Conservation (phyloP, 2,888 invertebrate species). For the Ormia ochracea region DNA sequence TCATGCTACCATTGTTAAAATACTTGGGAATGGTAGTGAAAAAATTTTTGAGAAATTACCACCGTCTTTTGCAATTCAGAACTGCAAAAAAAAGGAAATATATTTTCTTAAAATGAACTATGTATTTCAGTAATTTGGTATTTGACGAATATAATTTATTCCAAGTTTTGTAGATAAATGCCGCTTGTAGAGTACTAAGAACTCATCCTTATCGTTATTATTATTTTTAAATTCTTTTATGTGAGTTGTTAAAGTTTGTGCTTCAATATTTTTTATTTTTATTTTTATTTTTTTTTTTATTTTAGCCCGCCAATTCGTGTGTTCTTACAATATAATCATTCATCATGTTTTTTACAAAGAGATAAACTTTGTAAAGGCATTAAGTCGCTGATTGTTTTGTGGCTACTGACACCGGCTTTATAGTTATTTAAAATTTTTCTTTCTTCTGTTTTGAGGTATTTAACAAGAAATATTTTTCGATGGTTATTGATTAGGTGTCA, state of each 20-base stretch:
- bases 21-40: too few relatives aligned
- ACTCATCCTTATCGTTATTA: background rate
- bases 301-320: background rate
- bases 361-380: slow-evolving; percentile 63
- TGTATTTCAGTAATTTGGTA: too few relatives aligned
- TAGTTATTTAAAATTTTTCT: slow-evolving; percentile 28
- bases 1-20: background rate
- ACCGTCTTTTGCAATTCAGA: too few relatives aligned
- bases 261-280: background rate
- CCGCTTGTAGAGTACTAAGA: background rate
- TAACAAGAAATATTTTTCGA: slow-evolving; percentile 28
- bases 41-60: too few relatives aligned
- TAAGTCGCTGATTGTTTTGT: slow-evolving; percentile 62
- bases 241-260: background rate
- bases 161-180: too few relatives aligned
- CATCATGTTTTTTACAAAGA: slow-evolving; percentile 58
- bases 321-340: slow-evolving; percentile 45
- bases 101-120: too few relatives aligned
- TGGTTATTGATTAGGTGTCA: slow-evolving; percentile 16
- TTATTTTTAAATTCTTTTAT: background rate
- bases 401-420: slow-evolving; percentile 62
- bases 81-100: too few relatives aligned
- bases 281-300: too few relatives aligned
- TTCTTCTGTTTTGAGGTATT: background rate
- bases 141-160: too few relatives aligned